Percentiles rank a stretch among this genome's conserved stretches.
Conservation (phyloP, 2,113 vertebrate species). For the Hylia prasina region DNA sequence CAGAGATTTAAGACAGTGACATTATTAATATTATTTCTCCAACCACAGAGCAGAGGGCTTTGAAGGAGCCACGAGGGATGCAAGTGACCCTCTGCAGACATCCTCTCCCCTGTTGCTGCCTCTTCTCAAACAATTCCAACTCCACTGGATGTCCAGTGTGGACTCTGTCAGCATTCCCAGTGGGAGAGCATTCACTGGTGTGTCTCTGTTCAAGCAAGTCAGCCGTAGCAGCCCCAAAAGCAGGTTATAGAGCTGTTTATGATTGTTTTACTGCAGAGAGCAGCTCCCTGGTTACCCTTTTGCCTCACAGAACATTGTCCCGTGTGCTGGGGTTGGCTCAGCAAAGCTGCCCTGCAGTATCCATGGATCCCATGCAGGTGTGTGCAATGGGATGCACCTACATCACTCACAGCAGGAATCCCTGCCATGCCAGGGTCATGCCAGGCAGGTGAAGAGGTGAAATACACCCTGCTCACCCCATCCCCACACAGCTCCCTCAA, state of each 20-base stretch:
- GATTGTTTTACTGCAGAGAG: neutral
- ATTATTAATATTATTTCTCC: neutral
- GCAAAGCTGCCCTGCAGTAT: neutral
- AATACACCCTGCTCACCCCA: neutral
- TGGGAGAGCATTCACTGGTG: neutral
- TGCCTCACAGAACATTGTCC: neutral
- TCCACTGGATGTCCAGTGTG: neutral
- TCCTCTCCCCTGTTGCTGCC: neutral
- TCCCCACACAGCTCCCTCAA: neutral
- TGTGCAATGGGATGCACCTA: neutral
- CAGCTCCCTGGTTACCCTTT: neutral
- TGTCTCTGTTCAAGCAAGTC: neutral
- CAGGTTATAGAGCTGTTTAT: neutral
- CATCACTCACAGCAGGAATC: accelerated
- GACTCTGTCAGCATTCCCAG: neutral
- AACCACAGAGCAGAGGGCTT: neutral
- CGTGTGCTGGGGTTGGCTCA: neutral
- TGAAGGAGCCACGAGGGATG: accelerated
- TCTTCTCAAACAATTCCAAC: neutral
- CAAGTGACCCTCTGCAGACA: neutral
- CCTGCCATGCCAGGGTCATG: neutral
- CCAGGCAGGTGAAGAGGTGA: neutral
- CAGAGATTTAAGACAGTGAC: neutral
- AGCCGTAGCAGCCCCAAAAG: neutral
- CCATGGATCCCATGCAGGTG: neutral